phyloP scores from a whole-genome alignment of 1,140 invertebrate species.

The Papilio glaucus region DNA sequence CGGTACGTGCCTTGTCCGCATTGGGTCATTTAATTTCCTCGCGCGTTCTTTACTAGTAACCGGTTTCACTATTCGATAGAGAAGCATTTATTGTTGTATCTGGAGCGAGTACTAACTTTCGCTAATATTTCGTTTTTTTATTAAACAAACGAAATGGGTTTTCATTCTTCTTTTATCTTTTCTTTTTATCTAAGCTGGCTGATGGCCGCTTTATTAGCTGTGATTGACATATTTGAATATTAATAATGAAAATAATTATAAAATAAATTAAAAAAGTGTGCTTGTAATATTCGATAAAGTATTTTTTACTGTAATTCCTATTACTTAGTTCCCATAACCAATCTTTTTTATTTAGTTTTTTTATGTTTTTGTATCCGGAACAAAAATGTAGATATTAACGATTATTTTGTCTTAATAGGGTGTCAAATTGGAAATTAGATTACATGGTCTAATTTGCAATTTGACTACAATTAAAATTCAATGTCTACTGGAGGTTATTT shows the following conservation, averaged over 20 bases:
- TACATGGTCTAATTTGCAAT: no score
- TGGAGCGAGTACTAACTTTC: constrained; percentile 67
- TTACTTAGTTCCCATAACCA: no score
- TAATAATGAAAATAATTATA: neutral
- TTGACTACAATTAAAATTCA: no score
- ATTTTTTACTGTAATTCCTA: no score
- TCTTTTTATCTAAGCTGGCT: constrained; percentile 18
- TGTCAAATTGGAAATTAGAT: no score
- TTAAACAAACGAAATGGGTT: constrained; percentile 40
- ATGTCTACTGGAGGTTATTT: no score
- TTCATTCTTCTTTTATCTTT: constrained; percentile 38
- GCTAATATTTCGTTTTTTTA: constrained; percentile 53
- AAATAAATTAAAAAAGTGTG: neutral
- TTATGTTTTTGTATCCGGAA: no score
- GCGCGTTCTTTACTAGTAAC: constrained; percentile 52
- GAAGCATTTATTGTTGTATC: constrained; percentile 68
- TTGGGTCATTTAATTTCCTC: constrained; percentile 52
- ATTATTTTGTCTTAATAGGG: no score
- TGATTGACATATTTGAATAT: neutral
- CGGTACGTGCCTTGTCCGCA: constrained; percentile 52
- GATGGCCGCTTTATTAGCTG: neutral
- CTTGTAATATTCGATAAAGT: no score
- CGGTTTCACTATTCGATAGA: constrained; percentile 70
- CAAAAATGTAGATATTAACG: no score
- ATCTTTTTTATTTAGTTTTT: no score